Base-by-base conservation (phyloP, 1,140 invertebrate species). In the Plutomurus gul region DNA sequence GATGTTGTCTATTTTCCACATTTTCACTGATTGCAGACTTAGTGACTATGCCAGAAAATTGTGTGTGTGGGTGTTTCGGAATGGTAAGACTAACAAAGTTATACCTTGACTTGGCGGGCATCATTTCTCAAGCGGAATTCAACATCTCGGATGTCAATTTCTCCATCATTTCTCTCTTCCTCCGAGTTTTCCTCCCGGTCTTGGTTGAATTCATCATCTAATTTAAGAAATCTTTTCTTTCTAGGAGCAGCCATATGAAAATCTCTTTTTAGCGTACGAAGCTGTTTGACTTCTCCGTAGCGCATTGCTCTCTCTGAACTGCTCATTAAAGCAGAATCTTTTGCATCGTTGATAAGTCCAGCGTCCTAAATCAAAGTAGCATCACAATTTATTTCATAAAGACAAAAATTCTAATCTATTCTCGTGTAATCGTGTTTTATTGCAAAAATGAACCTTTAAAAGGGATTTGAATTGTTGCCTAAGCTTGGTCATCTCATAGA, bases 401-500 rank as follows among this genome's bases (percentile, higher is more conserved):
- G 47, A 74, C 46, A 22, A 65, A 76, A 76, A 60, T 1, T 20
- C 25, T 18, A 36, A 13, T 71, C 22, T 30, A 4, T 27, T n/a
- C n/a, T n/a, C n/a, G n/a, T n/a, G n/a, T 3, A n/a, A 20, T 49
- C 1, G 1, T 49, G n/a, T 49, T n/a, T 49, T 18, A 49, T 20
- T 20, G 20, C 16, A 13, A 8, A 8, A n/a, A 11, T 36, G 30
- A 47, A 43, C 73, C 37, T 36, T 30, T 72, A 71, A 71, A 6
- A 51, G 25, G 65, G 94, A 91, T 86, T 93, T 91, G 85, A 99
- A 96, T 87, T 99, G 97, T 40, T 91, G 88, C 37, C 96, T 89
- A 3, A 99, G 87, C 89, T 99, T 99, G 0, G 93, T 96, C 84
- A 97, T 93, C 88, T 99, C 97, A 85, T 98, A 99, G 86, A 99